phyloP scores from a whole-genome alignment of 2,888 invertebrate genomes.

The Pocota personata region DNA sequence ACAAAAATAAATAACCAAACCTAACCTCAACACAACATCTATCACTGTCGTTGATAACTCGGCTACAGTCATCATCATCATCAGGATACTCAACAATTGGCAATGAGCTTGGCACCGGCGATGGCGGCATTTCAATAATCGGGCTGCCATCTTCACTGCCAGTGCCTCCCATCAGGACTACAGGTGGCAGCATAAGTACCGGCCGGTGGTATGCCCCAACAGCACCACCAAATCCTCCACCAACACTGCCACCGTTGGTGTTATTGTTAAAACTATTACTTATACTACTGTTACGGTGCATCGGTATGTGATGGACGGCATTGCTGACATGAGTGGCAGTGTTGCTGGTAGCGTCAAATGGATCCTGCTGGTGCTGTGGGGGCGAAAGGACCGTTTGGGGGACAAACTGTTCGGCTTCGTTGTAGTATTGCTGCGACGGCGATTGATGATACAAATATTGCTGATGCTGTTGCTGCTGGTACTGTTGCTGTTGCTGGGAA shows the following conservation, averaged over 20 bases:
- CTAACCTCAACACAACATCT: conserved; percentile 83
- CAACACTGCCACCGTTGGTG: conserved; percentile 39
- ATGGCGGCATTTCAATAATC: conserved; percentile 86
- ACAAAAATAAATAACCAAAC: conserved; percentile 76
- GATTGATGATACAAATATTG: conserved; percentile 74
- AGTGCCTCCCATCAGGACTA: conserved; percentile 83
- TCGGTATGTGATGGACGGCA: conserved; percentile 74
- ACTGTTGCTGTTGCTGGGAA: conserved; percentile 69
- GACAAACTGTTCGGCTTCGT: conserved; percentile 74
- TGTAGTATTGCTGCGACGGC: conserved; percentile 67
- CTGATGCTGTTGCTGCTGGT: conserved; percentile 73
- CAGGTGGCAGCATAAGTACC: conserved; percentile 84
- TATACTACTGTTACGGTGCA: conserved; percentile 73
- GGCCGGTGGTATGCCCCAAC: conserved; percentile 80
- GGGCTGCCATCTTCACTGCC: conserved; percentile 84
- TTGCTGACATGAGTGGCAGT: conserved; percentile 74
- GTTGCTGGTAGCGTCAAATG: conserved; percentile 71
- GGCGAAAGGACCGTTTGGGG: conserved; percentile 68
- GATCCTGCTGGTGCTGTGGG: conserved; percentile 73
- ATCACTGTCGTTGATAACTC: conserved; percentile 78
- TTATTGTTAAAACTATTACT: conserved; percentile 71
- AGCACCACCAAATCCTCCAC: conserved; percentile 35
- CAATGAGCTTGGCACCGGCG: conserved; percentile 84
- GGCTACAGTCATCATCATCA: conserved; percentile 87
- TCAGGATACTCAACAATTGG: conserved; percentile 94